Conservation (phyloP, 2,797 vertebrate genomes). For the Amblyopsis hoosieri region DNA sequence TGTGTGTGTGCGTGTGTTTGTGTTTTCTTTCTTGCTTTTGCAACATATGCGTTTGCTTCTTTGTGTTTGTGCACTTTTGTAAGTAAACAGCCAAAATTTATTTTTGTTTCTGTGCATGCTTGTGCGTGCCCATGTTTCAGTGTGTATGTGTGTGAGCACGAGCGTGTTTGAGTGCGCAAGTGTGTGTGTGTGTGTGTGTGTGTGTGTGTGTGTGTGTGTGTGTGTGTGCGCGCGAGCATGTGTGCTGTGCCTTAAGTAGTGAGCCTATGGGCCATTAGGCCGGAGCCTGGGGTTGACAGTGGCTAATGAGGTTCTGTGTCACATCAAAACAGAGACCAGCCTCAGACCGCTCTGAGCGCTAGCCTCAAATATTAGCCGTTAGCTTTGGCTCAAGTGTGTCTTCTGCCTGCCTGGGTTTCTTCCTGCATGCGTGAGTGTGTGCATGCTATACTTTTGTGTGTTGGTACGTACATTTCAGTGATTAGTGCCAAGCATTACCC, state of each 20-base stretch:
- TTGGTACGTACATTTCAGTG: background rate
- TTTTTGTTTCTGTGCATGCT: background rate
- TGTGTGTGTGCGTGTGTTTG: too few relatives aligned
- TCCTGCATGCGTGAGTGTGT: background rate
- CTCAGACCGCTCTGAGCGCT: background rate
- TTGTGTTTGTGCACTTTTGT: too few relatives aligned
- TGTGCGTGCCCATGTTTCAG: background rate
- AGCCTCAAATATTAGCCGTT: background rate
- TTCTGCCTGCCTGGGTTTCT: background rate
- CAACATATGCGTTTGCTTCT: too few relatives aligned
- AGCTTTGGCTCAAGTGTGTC: background rate
- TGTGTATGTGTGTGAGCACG: conserved; percentile 12
- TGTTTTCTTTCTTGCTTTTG: too few relatives aligned
- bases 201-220: conserved; percentile 1
- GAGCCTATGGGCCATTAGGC: conserved; percentile 30
- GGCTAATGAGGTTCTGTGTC: conserved; percentile 44
- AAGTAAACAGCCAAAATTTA: too few relatives aligned
- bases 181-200: conserved; percentile 1
- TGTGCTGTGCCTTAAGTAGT: conserved; percentile 2
- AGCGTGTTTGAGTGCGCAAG: background rate
- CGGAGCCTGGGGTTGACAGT: conserved; percentile 16
- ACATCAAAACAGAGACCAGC: conserved; percentile 16
- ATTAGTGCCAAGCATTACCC: background rate
- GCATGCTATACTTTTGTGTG: background rate
- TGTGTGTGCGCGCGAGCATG: background rate